Evolutionary conservation across 2,113 vertebrate genomes (phyloP).

Genomic region (Archilochus colubris): DNA sequence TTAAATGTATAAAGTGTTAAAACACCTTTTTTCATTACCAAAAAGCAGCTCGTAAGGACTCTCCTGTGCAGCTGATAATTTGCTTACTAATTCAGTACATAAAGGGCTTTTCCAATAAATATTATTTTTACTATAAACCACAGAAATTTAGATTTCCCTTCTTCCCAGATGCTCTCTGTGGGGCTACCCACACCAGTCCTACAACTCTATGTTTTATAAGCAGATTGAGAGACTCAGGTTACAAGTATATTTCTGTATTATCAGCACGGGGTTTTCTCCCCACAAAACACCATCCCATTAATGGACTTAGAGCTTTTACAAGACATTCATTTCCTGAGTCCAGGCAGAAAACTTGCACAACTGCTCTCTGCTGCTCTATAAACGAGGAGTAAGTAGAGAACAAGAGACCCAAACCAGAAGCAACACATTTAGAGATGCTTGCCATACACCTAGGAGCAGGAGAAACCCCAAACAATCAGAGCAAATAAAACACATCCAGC

Average conservation of each 20-base stretch:
- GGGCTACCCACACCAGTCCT: background rate
- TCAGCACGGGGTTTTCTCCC: background rate
- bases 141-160: background rate
- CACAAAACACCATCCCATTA: background rate
- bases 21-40: conserved; percentile 8
- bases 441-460: background rate
- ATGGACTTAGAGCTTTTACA: background rate
- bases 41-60: background rate
- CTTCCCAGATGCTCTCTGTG: background rate
- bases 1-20: background rate
- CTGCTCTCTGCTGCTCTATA: conserved; percentile 5
- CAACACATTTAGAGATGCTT: background rate
- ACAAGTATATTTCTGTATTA: background rate
- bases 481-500: background rate
- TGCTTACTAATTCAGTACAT: background rate
- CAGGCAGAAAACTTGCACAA: background rate
- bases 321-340: background rate
- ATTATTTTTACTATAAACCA: background rate
- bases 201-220: background rate
- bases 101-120: conserved; percentile 16
- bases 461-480: background rate
- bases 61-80: background rate
- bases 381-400: background rate
- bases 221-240: background rate
- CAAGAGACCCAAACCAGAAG: conserved; percentile 1